phyloP scores from a whole-genome alignment of 92 coral and sea anemone genomes.

The Isaurus tuberculatus region DNA sequence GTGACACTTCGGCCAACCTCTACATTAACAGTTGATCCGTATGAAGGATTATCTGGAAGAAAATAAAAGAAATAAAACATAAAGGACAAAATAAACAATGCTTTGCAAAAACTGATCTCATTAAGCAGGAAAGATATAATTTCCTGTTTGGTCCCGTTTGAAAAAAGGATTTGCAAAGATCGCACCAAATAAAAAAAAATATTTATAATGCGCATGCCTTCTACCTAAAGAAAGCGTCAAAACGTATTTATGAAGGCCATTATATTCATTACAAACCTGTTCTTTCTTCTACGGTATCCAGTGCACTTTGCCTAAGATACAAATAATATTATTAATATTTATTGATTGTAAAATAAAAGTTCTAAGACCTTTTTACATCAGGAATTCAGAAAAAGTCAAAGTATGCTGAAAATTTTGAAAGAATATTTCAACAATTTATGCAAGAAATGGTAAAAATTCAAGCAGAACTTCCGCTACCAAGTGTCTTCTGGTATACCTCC shows the following conservation, averaged over 20 bases:
- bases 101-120: not conserved
- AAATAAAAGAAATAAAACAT: not conserved
- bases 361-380: too few species aligned
- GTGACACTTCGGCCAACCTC: not conserved
- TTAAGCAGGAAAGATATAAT: too few species aligned
- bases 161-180: too few species aligned
- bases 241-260: not conserved
- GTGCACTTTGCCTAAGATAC: not conserved
- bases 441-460: too few species aligned
- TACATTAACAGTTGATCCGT: not conserved
- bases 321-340: not conserved
- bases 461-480: too few species aligned
- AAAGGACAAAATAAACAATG: not conserved
- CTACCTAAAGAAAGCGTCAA: not conserved
- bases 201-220: not conserved
- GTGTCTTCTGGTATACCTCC: too few species aligned
- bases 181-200: too few species aligned
- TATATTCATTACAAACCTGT: not conserved
- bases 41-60: slow-evolving; percentile 7
- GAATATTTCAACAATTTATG: too few species aligned
- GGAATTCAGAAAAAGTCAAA: too few species aligned
- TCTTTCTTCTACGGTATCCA: not conserved
- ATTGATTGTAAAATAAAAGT: too few species aligned
- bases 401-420: too few species aligned
- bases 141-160: too few species aligned